A percentile compares a stretch with the other conserved stretches of the same genome.
These are phyloP conservation scores for Drosophila phalerata DNA, from an alignment of 2,888 invertebrate species.

Conservation along the genomic window DNA sequence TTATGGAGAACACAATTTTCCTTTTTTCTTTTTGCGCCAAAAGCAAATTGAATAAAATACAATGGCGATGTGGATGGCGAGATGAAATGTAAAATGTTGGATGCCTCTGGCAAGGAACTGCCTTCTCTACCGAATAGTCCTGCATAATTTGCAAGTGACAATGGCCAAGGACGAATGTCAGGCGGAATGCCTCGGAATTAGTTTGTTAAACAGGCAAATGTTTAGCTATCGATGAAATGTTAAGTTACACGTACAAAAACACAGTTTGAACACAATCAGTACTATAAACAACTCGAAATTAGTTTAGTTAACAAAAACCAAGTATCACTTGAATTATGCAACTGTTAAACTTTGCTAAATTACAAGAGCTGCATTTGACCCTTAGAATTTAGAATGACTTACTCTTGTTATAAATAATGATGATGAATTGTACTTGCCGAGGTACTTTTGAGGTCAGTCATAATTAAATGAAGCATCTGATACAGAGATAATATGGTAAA, in stretches of 20 bases:
- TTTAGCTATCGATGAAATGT: constrained; percentile 3
- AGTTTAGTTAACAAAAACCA: constrained; percentile 36
- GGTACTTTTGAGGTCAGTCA: not conserved
- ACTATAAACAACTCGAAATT: constrained; percentile 31
- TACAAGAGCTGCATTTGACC: not conserved
- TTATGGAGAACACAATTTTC: constrained; percentile 74
- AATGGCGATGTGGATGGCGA: constrained; percentile 56
- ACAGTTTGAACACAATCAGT: constrained; percentile 29
- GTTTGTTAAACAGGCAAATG: constrained; percentile 32
- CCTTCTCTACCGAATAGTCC: constrained; percentile 40
- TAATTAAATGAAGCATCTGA: not conserved
- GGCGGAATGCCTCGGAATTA: constrained; percentile 22
- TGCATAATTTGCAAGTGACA: constrained; percentile 47
- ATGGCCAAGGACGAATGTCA: constrained; percentile 10
- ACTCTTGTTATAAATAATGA: not conserved
- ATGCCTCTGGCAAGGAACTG: not conserved
- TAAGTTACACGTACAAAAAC: not conserved
- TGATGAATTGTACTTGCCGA: not conserved
- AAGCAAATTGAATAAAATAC: constrained; percentile 78
- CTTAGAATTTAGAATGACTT: too few species aligned
- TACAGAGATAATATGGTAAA: not conserved
- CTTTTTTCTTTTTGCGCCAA: constrained; percentile 45
- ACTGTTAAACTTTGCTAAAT: not conserved
- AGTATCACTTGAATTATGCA: not conserved
- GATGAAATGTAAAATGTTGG: constrained; percentile 28